Conservation (phyloP, 2,113 vertebrate genomes). For the Elephas maximus region DNA sequence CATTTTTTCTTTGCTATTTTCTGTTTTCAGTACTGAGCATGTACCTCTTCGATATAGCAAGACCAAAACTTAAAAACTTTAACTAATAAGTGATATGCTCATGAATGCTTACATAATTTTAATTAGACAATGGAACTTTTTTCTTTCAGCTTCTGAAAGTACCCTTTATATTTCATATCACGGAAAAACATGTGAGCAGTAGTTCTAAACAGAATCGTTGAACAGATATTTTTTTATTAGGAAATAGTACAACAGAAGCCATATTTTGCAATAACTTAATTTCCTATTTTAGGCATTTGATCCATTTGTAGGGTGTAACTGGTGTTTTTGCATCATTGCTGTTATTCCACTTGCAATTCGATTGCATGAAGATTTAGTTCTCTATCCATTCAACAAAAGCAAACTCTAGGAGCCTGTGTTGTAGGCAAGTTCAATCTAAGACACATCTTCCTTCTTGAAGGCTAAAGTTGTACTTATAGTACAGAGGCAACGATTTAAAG, state of each 20-base stretch:
- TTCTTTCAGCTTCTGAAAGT: background rate
- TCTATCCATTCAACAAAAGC: background rate
- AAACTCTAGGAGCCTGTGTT: background rate
- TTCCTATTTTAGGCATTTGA: slow-evolving; percentile 23
- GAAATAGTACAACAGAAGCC: background rate
- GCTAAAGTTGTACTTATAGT: background rate
- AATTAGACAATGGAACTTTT: slow-evolving; percentile 55
- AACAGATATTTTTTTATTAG: background rate
- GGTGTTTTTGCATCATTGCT: slow-evolving; percentile 21
- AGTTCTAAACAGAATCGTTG: background rate
- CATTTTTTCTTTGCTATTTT: slow-evolving; percentile 17
- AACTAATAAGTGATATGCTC: background rate
- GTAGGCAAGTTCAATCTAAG: background rate
- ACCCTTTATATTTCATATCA: background rate
- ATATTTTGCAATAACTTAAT: slow-evolving; percentile 24
- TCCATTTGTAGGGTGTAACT: background rate
- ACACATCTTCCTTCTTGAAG: background rate
- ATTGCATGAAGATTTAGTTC: background rate
- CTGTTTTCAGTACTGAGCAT: background rate
- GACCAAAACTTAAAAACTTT: slow-evolving; percentile 58
- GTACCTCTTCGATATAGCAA: slow-evolving; percentile 57
- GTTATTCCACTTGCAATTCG: slow-evolving; percentile 34
- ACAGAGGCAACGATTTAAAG: background rate
- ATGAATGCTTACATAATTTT: background rate
- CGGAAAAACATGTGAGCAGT: background rate